Evolutionary conservation across 2,888 invertebrate genomes (phyloP), one percentile per base, ranked within the genome.

Genomic region (Carpatolechia fugitivella): DNA sequence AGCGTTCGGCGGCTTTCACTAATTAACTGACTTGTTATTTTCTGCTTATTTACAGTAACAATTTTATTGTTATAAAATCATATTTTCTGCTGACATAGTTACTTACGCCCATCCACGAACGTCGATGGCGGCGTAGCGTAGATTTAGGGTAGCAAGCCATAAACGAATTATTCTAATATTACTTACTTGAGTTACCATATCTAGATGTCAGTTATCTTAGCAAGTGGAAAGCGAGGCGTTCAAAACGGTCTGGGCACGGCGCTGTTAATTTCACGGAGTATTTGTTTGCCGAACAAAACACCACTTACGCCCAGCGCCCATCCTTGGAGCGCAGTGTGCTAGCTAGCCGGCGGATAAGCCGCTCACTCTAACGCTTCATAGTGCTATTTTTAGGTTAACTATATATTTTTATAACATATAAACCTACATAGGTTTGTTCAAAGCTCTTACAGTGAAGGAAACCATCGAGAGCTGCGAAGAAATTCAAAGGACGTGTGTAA

Each of bases 191-290:
- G 6, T 24, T 4, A 24, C 33, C 33, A 8, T 10, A 33, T 33
- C 1, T 20, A 48, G 8, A 11, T 5, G 8, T 3, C 13, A 44
- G 11, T 7, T 7, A 24, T 24, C 24, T 24, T 6, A 24, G 24
- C 6, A 6, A 24, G 56, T 56, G 53, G 59, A 66, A 69, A 66
- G 64, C 68, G 65, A 68, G 69, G 73, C 80, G 74, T 77, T 72
- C 72, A 71, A 76, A 77, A 74, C 67, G 70, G 72, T 69, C 63
- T 65, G 69, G 68, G 70, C 71, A 72, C 66, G 66, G 72, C 72
- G 75, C 72, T 79, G 78, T 82, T 82, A 80, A 85, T 83, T 85
- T 83, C 79, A 79, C 80, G 75, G 76, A 72, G 78, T 82, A 83
- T 83, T 85, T 85, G 81, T 82, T 80, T 80, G 74, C 71, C 64